Conservation (phyloP, 53 echinoderm and acorn worm species). For the Henricia sp. region DNA sequence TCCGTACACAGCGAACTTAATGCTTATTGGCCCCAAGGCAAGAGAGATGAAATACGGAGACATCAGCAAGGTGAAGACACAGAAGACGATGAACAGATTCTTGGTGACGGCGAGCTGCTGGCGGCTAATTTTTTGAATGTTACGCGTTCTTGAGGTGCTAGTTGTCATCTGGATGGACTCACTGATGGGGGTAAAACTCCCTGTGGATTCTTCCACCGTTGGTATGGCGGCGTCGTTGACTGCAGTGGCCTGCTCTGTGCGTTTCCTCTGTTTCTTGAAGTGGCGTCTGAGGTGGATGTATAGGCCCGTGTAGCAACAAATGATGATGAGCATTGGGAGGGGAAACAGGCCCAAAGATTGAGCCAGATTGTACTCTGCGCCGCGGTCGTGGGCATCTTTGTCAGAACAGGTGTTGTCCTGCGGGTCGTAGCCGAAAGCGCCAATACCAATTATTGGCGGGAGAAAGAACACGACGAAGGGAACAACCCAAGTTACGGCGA, state of each 20-base stretch:
- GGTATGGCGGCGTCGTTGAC: neutral
- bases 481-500: constrained; percentile 37
- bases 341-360: constrained; percentile 36
- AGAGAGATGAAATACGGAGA: constrained; percentile 65
- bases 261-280: constrained; percentile 31
- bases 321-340: constrained; percentile 55
- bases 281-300: constrained; percentile 65
- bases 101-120: constrained; percentile 61
- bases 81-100: constrained; percentile 53
- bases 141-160: neutral
- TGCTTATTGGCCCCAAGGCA: constrained; percentile 18
- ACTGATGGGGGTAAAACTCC: neutral
- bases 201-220: neutral
- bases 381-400: constrained; percentile 21
- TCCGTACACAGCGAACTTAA: constrained; percentile 31
- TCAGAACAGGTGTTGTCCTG: constrained; percentile 38
- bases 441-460: constrained; percentile 19
- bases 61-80: constrained; percentile 25
- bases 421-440: constrained; percentile 32
- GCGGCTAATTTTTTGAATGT: constrained; percentile 30
- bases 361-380: constrained; percentile 33
- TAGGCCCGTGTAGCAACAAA: constrained; percentile 59
- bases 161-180: neutral
- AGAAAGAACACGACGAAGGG: constrained; percentile 30
- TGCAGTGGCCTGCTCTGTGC: neutral